phyloP scores from a whole-genome alignment of 2,888 invertebrate species.

The Portevinia maculata region DNA sequence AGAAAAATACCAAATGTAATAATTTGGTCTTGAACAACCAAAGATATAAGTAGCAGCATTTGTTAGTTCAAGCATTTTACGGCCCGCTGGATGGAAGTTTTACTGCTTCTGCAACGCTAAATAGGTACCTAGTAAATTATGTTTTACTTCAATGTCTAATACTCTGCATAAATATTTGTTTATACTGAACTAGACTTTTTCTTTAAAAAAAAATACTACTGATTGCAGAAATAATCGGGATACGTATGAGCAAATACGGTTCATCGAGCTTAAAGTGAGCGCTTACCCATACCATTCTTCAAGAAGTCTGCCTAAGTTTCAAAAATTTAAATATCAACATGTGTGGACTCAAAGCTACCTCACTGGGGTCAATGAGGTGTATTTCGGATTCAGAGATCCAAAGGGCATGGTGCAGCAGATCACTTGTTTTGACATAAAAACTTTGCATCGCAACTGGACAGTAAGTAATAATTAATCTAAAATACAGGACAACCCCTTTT shows the following conservation, averaged over 20 bases:
- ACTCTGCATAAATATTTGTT: too few relatives aligned
- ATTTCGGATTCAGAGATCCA: slow-evolving; percentile 88
- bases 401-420: slow-evolving; percentile 86
- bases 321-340: slow-evolving; percentile 84
- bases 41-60: too few relatives aligned
- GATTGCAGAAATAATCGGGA: slow-evolving; percentile 2
- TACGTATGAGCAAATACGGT: slow-evolving; percentile 80
- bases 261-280: slow-evolving; percentile 89
- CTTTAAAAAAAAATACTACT: too few relatives aligned
- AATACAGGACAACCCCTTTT: not conserved
- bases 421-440: slow-evolving; percentile 83
- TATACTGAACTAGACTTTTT: too few relatives aligned
- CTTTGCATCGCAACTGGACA: slow-evolving; percentile 84
- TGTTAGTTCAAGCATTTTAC: too few relatives aligned
- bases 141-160: too few relatives aligned
- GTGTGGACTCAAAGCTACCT: slow-evolving; percentile 92
- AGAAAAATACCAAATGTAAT: too few relatives aligned
- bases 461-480: slow-evolving; percentile 65
- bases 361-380: slow-evolving; percentile 86
- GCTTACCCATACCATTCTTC: slow-evolving; percentile 84
- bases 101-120: too few relatives aligned
- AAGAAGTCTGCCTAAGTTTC: slow-evolving; percentile 82
- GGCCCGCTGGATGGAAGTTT: too few relatives aligned
- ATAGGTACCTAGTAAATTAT: too few relatives aligned
- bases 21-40: too few relatives aligned